Evolutionary conservation across 2,113 vertebrate species (phyloP).

Genomic region (Gasterosteus aculeatus): DNA sequence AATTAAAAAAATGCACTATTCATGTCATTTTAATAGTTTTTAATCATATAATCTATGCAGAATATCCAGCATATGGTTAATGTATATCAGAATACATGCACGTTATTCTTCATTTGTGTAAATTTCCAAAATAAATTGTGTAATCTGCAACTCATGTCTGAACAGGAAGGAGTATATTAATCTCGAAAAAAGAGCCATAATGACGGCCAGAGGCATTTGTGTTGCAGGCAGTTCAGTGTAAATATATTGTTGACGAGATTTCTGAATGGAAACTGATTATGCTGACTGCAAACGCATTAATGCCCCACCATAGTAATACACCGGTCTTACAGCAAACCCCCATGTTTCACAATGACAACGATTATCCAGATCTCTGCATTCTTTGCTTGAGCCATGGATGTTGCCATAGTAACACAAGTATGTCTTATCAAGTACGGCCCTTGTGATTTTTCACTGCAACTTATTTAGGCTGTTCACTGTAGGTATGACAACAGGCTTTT

Average conservation of each 20-base stretch:
- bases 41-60: background rate
- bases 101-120: background rate
- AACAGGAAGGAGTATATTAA: background rate
- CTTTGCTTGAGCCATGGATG: constrained; percentile 84
- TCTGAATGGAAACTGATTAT: constrained; percentile 55
- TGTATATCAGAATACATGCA: background rate
- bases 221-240: constrained; percentile 14
- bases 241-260: constrained; percentile 30
- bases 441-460: constrained; percentile 84
- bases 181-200: background rate
- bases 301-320: constrained; percentile 57
- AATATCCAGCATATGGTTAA: background rate
- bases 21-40: background rate
- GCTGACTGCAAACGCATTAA: constrained; percentile 33
- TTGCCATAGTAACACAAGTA: constrained; percentile 87
- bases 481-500: constrained; percentile 85
- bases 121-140: constrained; percentile 2
- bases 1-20: background rate
- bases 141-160: background rate
- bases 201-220: constrained; percentile 39
- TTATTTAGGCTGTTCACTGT: constrained; percentile 85
- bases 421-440: constrained; percentile 86
- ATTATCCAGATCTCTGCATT: constrained; percentile 82
- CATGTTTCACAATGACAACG: constrained; percentile 76
- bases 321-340: constrained; percentile 58